These are phyloP conservation scores for Tauraco hartlaubi DNA, from an alignment of 2,797 vertebrate species.

Conservation along the genomic window DNA sequence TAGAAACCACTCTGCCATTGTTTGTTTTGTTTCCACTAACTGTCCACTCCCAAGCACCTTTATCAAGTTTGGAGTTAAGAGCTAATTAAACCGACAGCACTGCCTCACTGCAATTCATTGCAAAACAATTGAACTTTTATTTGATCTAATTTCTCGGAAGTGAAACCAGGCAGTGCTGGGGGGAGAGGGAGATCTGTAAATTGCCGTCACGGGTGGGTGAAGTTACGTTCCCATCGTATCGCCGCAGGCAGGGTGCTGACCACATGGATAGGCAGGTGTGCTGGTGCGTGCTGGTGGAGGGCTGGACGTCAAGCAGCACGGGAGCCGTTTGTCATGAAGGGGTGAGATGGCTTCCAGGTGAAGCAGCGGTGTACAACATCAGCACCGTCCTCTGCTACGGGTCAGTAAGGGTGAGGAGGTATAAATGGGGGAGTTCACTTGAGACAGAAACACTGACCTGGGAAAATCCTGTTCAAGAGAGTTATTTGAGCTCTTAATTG, in stretches of 20 bases:
- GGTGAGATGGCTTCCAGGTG: not conserved
- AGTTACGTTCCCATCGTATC: accelerated
- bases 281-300: not conserved
- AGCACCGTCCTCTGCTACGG: not conserved
- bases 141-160: not conserved
- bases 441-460: not conserved
- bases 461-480: not conserved
- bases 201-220: not conserved
- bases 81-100: constrained; percentile 29
- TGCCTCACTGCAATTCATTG: not conserved
- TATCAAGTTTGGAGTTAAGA: not conserved
- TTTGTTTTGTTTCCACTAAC: not conserved
- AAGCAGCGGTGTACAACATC: not conserved
- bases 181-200: not conserved
- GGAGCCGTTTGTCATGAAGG: accelerated
- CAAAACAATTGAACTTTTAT: not conserved
- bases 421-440: not conserved
- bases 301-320: accelerated
- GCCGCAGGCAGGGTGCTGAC: accelerated
- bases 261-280: not conserved
- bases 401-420: not conserved
- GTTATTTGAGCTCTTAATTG: not conserved
- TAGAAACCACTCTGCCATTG: not conserved
- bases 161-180: not conserved
- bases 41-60: not conserved